phyloP scores from a whole-genome alignment of 2,888 invertebrate genomes.

The Chrysotoxum bicinctum region DNA sequence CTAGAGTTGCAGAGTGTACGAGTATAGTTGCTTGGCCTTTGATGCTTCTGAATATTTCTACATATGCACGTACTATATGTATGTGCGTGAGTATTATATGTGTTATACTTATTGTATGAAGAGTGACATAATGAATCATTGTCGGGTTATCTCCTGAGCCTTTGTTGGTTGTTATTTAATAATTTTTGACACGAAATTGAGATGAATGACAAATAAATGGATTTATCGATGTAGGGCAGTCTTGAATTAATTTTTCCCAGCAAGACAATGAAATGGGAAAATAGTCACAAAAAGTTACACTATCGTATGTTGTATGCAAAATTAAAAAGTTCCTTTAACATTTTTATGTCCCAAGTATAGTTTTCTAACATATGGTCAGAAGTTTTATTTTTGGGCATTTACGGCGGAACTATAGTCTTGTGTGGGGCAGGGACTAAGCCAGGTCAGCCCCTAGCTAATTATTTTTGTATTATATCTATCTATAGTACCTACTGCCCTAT shows the following conservation, averaged over 20 bases:
- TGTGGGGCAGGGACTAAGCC: no score
- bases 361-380: no score
- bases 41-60: not conserved
- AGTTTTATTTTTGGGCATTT: no score
- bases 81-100: no score
- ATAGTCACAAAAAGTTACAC: not conserved
- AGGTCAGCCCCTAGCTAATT: no score
- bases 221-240: not conserved
- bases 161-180: slow-evolving; percentile 49
- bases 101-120: slow-evolving; percentile 22
- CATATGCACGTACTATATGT: not conserved
- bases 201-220: slow-evolving; percentile 40
- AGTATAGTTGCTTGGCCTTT: not conserved
- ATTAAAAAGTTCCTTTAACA: not conserved
- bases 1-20: not conserved
- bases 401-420: no score
- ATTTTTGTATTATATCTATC: no score
- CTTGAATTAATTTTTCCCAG: not conserved
- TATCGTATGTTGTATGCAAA: not conserved
- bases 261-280: not conserved
- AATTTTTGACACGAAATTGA: slow-evolving; percentile 39
- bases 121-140: slow-evolving; percentile 54
- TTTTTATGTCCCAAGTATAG: no score
- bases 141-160: slow-evolving; percentile 48
- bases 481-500: no score